Conservation (phyloP, 2,113 vertebrate species). For the Nannospalax galili region DNA sequence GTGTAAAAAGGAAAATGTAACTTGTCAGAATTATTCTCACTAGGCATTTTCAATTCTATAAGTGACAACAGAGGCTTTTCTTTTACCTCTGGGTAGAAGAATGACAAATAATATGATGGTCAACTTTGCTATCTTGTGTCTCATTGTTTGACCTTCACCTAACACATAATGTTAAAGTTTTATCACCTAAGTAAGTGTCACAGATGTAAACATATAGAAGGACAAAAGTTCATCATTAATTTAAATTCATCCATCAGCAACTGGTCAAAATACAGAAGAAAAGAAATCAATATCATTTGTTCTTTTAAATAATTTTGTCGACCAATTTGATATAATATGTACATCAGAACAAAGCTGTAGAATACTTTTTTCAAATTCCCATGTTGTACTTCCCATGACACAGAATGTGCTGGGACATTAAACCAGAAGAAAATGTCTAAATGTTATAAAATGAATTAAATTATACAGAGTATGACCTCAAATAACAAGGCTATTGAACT, state of each 20-base stretch:
- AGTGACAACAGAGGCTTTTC: background rate
- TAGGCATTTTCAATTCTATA: background rate
- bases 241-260: background rate
- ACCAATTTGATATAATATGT: background rate
- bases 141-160: background rate
- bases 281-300: background rate
- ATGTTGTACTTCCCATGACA: background rate
- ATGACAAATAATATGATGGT: background rate
- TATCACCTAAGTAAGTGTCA: background rate
- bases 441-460: background rate
- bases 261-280: background rate
- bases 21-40: too few relatives aligned
- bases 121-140: background rate
- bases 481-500: background rate
- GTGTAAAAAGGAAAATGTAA: background rate
- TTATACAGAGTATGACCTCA: background rate
- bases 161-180: background rate
- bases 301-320: background rate
- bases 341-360: background rate
- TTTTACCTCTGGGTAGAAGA: too few relatives aligned
- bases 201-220: background rate
- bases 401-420: background rate
- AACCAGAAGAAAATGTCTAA: background rate
- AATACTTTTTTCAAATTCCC: background rate
- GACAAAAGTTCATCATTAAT: background rate